Conservation (phyloP, 2,113 vertebrate species). For the Cathartes aura region DNA sequence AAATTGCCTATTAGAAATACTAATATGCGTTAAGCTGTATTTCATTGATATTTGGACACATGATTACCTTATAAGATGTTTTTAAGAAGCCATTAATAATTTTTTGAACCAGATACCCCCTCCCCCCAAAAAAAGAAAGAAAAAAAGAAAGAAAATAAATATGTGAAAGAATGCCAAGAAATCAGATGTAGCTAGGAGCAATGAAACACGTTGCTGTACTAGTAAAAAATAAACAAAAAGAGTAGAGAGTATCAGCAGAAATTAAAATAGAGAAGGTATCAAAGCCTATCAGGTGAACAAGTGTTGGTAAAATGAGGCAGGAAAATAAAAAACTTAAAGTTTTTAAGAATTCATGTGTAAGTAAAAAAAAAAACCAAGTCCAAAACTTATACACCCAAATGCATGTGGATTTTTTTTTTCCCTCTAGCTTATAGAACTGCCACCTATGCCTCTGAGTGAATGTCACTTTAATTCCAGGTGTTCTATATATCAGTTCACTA, state of each 20-base stretch:
- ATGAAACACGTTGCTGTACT: not conserved
- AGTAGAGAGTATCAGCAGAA: not conserved
- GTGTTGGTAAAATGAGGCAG: not conserved
- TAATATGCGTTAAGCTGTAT: not conserved
- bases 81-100: not conserved
- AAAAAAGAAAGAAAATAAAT: not conserved
- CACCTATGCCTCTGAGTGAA: not conserved
- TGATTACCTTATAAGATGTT: not conserved
- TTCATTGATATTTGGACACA: not conserved
- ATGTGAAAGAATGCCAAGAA: not conserved
- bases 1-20: not conserved
- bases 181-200: not conserved
- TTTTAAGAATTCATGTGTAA: not conserved
- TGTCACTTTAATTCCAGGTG: not conserved
- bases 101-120: not conserved
- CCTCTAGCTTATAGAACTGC: not conserved
- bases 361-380: not conserved
- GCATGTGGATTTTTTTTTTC: not conserved
- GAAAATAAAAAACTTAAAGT: fast-evolving
- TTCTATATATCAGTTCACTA: not conserved
- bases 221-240: not conserved
- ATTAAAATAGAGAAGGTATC: not conserved
- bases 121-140: fast-evolving
- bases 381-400: not conserved
- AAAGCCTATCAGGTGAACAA: not conserved